Evolutionary conservation across 2,113 vertebrate species (phyloP).

Genomic region (Oncorhynchus mykiss): DNA sequence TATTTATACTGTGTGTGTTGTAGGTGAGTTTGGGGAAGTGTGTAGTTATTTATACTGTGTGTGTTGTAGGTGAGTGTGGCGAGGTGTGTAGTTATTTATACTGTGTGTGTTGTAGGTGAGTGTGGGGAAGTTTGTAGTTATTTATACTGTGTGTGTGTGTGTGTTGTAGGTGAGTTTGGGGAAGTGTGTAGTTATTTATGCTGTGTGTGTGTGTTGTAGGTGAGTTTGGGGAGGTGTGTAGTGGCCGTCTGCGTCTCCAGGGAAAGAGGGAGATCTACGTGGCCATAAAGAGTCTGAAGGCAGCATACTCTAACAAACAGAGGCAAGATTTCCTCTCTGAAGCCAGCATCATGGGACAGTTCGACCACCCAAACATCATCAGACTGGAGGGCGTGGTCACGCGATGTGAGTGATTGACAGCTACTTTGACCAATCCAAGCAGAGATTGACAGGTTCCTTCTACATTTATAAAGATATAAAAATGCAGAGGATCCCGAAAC

Average conservation of each 20-base stretch:
- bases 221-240: slow-evolving; percentile 78
- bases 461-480: not conserved
- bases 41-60: slow-evolving; percentile 6
- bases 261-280: slow-evolving; percentile 77
- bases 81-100: too few relatives aligned
- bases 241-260: slow-evolving; percentile 70
- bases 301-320: slow-evolving; percentile 75
- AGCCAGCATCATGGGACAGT: slow-evolving; percentile 79
- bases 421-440: not conserved
- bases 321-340: slow-evolving; percentile 75
- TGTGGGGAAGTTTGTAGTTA: too few relatives aligned
- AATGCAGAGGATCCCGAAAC: too few relatives aligned
- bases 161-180: too few relatives aligned
- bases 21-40: slow-evolving; percentile 2
- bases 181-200: too few relatives aligned
- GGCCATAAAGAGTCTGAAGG: slow-evolving; percentile 77
- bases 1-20: not conserved
- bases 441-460: not conserved
- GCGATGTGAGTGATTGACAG: slow-evolving; percentile 64
- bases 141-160: too few relatives aligned
- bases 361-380: slow-evolving; percentile 79
- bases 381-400: slow-evolving; percentile 76
- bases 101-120: too few relatives aligned
- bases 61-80: slow-evolving; percentile 2
- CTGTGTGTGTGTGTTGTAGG: slow-evolving; percentile 43